Percentiles rank a stretch among this genome's conserved stretches.
Conservation (phyloP, 2,113 vertebrate genomes). For the Heterotis niloticus region DNA sequence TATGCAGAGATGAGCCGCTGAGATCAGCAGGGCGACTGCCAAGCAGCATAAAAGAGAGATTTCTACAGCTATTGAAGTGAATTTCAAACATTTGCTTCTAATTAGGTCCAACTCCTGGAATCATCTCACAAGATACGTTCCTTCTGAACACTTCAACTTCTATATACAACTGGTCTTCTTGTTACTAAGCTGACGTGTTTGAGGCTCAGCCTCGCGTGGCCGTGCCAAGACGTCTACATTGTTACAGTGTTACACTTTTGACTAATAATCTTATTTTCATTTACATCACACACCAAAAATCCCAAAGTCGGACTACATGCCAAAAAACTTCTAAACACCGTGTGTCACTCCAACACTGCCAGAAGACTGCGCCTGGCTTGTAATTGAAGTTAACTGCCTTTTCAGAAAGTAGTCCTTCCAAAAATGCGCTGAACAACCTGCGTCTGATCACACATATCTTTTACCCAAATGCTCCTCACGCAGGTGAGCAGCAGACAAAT, state of each 20-base stretch:
- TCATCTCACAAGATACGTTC: conserved; percentile 64
- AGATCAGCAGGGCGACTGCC: conserved; percentile 57
- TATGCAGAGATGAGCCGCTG: conserved; percentile 58
- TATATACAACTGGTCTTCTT: conserved; percentile 64
- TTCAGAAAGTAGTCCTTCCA: not conserved
- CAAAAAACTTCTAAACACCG: conserved; percentile 43
- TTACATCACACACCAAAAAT: conserved; percentile 44
- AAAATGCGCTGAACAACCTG: too few species aligned
- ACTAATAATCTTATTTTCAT: conserved; percentile 45
- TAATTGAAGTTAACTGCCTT: conserved; percentile 28
- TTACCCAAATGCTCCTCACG: too few species aligned
- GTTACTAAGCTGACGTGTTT: conserved; percentile 53
- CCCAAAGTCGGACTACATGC: conserved; percentile 24
- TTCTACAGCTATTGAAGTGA: conserved; percentile 57
- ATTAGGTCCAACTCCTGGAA: conserved; percentile 66
- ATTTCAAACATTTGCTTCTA: conserved; percentile 67
- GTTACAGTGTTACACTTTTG: conserved; percentile 35
- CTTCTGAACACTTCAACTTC: conserved; percentile 65
- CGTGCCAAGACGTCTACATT: conserved; percentile 47
- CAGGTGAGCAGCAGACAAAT: too few species aligned
- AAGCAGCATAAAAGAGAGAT: conserved; percentile 65
- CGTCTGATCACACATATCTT: too few species aligned
- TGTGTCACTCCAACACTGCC: conserved; percentile 28
- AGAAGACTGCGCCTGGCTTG: conserved; percentile 20
- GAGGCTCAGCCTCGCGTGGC: conserved; percentile 38